Evolutionary conservation across 2,113 vertebrate species (phyloP).

Genomic region (Pterocles gutturalis): DNA sequence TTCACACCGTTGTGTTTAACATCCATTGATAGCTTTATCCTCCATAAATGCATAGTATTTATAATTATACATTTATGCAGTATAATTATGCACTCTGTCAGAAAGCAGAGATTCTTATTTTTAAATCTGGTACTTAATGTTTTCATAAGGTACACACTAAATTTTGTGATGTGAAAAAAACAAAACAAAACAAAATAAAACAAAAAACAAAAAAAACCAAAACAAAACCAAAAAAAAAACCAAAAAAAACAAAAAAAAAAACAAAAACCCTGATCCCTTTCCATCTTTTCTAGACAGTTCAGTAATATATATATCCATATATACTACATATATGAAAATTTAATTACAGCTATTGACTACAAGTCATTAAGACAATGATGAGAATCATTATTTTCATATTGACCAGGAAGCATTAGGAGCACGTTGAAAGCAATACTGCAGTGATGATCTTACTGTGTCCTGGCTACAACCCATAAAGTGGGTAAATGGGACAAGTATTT

Average conservation of each 20-base stretch:
- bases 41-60: not conserved
- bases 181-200: too few relatives aligned
- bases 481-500: not conserved
- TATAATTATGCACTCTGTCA: not conserved
- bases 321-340: not conserved
- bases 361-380: not conserved
- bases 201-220: too few relatives aligned
- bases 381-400: not conserved
- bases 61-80: not conserved
- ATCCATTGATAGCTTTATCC: not conserved
- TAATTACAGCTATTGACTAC: not conserved
- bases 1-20: not conserved
- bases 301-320: not conserved
- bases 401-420: not conserved
- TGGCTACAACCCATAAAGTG: not conserved
- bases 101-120: not conserved
- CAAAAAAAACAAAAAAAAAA: too few relatives aligned
- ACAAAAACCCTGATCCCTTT: not conserved
- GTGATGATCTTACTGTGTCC: not conserved
- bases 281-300: not conserved
- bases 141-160: not conserved
- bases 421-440: not conserved
- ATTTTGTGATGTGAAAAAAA: not conserved
- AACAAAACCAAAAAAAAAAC: too few relatives aligned
- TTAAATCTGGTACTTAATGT: not conserved